phyloP scores from a whole-genome alignment of 2,797 vertebrate species.

The Bucorvus abyssinicus region DNA sequence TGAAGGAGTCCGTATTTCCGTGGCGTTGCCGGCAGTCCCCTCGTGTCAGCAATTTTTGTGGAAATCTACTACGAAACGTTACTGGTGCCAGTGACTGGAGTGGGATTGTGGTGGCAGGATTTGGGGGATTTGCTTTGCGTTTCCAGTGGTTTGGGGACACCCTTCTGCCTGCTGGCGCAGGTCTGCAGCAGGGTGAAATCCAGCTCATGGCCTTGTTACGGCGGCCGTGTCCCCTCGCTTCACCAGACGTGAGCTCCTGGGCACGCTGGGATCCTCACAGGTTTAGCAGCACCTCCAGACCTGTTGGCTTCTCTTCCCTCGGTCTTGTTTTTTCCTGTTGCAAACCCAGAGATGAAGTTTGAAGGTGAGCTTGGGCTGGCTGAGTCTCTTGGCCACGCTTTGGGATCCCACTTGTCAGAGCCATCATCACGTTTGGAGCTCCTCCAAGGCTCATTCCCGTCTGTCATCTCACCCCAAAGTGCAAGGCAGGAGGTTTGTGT shows the following conservation, averaged over 20 bases:
- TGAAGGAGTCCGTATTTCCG: background rate
- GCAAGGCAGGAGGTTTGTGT: background rate
- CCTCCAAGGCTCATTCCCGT: background rate
- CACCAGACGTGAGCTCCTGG: background rate
- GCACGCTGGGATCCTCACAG: background rate
- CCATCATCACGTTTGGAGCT: background rate
- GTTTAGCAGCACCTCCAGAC: background rate
- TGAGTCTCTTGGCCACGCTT: background rate
- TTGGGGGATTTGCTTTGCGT: background rate
- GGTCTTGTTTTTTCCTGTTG: background rate
- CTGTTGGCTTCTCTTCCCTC: background rate
- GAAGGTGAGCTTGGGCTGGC: background rate
- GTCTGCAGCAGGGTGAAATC: background rate
- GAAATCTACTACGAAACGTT: fast-evolving
- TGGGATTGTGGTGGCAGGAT: background rate
- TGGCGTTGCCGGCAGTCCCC: background rate
- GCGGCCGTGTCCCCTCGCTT: background rate
- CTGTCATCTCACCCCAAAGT: background rate
- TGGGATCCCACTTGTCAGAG: background rate
- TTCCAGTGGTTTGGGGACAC: background rate
- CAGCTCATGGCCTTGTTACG: fast-evolving
- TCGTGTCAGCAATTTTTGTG: background rate
- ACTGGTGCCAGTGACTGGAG: background rate
- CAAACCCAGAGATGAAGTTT: background rate
- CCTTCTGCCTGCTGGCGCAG: background rate